Evolutionary conservation across 2,888 invertebrate genomes (phyloP).

Genomic region (Rugalucina vietnamica): DNA sequence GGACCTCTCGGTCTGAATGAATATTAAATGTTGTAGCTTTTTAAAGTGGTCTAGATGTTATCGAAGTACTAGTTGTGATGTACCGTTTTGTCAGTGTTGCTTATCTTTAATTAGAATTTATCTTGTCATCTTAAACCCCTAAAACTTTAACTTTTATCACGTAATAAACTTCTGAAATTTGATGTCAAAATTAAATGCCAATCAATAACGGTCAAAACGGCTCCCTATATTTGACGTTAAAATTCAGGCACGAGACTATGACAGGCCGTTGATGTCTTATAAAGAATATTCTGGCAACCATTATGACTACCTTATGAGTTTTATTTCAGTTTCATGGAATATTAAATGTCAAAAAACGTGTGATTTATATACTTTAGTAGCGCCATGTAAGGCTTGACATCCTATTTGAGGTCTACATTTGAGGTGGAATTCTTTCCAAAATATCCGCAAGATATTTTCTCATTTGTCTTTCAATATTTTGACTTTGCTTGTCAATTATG

Average conservation of each 20-base stretch:
- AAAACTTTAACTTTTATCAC: not conserved
- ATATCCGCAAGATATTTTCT: not conserved
- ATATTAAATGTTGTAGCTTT: too few relatives aligned
- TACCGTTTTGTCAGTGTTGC: not conserved
- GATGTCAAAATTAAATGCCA: not conserved
- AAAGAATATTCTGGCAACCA: not conserved
- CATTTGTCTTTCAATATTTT: not conserved
- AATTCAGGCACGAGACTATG: not conserved
- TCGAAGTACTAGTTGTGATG: too few relatives aligned
- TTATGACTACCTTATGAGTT: not conserved
- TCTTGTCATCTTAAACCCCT: not conserved
- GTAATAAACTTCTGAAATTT: not conserved
- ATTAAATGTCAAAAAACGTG: not conserved
- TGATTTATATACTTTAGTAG: not conserved
- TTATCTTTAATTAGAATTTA: not conserved
- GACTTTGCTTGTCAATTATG: not conserved
- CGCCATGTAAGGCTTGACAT: not conserved
- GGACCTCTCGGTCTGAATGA: too few relatives aligned
- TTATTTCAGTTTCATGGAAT: not conserved
- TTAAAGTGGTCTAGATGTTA: too few relatives aligned
- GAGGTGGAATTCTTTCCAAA: not conserved
- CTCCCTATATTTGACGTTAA: not conserved
- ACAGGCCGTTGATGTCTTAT: not conserved
- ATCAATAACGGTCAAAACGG: not conserved
- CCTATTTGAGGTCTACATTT: not conserved